Percentiles rank a stretch among this genome's conserved stretches.
Conservation (phyloP, 1,140 invertebrate species). For the Periplaneta americana region DNA sequence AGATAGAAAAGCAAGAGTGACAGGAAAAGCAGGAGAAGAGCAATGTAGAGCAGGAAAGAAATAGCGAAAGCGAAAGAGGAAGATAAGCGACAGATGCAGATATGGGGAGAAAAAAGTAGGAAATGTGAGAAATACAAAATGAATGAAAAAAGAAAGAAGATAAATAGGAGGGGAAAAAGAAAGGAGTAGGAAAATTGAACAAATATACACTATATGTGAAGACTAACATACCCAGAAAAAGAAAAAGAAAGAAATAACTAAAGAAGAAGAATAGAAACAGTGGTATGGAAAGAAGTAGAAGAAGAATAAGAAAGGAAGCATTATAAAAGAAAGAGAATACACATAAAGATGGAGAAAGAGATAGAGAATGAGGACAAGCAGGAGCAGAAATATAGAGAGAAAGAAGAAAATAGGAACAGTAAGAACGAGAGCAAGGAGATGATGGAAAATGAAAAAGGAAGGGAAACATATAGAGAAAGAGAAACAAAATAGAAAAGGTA, state of each 20-base stretch:
- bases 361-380: background rate
- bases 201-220: background rate
- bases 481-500: background rate
- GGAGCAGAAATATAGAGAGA: background rate
- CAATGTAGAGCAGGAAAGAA: constrained; percentile 3
- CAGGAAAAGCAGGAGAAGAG: constrained; percentile 4
- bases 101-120: constrained; percentile 5
- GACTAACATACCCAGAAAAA: background rate
- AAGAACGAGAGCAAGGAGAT: background rate
- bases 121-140: constrained; percentile 6
- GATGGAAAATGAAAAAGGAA: background rate
- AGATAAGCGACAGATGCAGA: background rate
- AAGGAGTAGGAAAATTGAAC: background rate
- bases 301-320: constrained; percentile 1
- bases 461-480: background rate
- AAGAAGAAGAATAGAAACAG: constrained; percentile 5
- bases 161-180: constrained; percentile 11
- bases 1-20: too few relatives aligned
- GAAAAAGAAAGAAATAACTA: constrained; percentile 2
- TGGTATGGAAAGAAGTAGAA: constrained; percentile 4
- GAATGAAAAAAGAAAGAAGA: constrained; percentile 8
- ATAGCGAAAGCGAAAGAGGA: constrained; percentile 4
- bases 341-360: background rate
- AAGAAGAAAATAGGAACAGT: background rate
- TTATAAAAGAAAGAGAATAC: background rate